Evolutionary conservation across 1,140 invertebrate species (phyloP).

Genomic region (Microplitis demolitor): DNA sequence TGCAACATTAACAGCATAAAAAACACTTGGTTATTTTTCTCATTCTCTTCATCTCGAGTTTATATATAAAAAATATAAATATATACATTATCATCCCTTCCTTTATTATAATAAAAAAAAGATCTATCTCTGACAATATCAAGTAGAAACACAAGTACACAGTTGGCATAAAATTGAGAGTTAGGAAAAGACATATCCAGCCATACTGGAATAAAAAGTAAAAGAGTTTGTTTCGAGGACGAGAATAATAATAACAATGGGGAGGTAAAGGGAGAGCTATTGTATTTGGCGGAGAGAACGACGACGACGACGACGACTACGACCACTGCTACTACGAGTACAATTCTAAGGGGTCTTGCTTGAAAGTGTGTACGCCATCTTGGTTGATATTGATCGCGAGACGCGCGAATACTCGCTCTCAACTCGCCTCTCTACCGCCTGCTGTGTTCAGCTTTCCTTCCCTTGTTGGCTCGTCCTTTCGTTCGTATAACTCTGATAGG

Average conservation of each 20-base stretch:
- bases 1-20: no score
- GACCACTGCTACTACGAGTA: no score
- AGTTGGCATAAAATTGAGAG: neutral
- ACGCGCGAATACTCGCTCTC: constrained; percentile 53
- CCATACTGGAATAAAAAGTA: constrained; percentile 32
- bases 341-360: constrained; percentile 52
- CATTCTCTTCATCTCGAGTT: no score
- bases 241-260: constrained; percentile 12
- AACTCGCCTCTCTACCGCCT: constrained; percentile 1
- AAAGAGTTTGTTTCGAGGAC: constrained; percentile 22
- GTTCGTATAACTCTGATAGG: constrained; percentile 32
- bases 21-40: no score
- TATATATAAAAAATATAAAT: no score
- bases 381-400: constrained; percentile 62
- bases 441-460: constrained; percentile 33
- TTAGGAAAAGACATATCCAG: constrained; percentile 14
- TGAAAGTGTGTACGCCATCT: constrained; percentile 54
- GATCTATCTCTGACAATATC: neutral
- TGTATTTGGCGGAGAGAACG: constrained; percentile 54
- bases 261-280: constrained; percentile 41
- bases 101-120: neutral
- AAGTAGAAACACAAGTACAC: neutral
- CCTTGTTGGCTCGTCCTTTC: constrained; percentile 43
- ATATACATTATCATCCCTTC: no score
- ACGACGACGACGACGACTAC: no score